Percentiles rank a stretch among this genome's conserved stretches.
Evolutionary conservation across 2,113 vertebrate species (phyloP).

Genomic region (Albula goreensis): DNA sequence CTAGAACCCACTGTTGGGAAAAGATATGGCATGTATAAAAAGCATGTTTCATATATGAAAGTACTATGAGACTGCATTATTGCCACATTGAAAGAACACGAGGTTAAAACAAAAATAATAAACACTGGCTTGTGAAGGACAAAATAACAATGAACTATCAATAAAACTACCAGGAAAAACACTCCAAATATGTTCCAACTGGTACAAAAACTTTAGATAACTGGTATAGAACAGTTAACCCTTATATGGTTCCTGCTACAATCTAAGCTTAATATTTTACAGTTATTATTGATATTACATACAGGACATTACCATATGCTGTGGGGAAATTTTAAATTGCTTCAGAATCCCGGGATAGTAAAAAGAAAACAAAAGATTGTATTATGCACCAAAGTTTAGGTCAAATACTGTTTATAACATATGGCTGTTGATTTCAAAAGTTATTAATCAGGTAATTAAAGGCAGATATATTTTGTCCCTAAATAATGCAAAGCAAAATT

Average conservation of each 20-base stretch:
- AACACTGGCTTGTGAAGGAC: conserved; percentile 6
- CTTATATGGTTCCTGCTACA: background rate
- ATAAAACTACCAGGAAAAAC: background rate
- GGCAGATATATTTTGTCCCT: background rate
- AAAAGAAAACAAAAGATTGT: background rate
- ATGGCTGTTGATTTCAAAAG: background rate
- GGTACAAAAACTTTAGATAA: background rate
- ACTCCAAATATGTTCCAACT: background rate
- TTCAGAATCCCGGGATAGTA: background rate
- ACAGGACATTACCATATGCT: conserved; percentile 7
- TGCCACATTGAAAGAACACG: background rate
- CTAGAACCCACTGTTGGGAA: background rate
- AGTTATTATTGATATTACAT: background rate
- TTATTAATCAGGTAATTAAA: background rate
- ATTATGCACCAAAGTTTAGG: conserved; percentile 1
- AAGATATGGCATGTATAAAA: background rate
- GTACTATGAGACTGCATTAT: background rate
- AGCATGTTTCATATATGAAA: background rate
- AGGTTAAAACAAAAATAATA: background rate
- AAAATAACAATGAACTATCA: background rate
- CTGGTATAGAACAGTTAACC: conserved; percentile 16
- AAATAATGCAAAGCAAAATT: conserved; percentile 11
- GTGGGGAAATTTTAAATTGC: background rate
- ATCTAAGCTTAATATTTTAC: background rate
- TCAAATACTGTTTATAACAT: background rate